Base-by-base conservation (phyloP, 2,888 invertebrate genomes). In the Mellilla xanthometata region DNA sequence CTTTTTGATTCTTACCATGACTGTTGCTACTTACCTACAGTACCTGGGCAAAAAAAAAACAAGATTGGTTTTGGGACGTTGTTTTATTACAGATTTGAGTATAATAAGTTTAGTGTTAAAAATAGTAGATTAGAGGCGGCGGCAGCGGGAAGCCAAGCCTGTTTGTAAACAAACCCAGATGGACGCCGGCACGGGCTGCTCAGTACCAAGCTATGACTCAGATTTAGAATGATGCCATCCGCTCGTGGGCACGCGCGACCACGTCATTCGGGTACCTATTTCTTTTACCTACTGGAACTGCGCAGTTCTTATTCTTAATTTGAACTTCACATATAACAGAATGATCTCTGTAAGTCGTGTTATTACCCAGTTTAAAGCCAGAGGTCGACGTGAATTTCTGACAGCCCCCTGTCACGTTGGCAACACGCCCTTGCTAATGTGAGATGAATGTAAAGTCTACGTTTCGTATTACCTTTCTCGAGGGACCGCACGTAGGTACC, bases 401-500 rank as follows among this genome's bases (percentile, higher is more conserved):
- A 48, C 36, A 40, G 23, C 56, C 58, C 59, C 63, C 59, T 55
- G 70, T 63, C 70, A 70, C 68, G 70, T 73, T 60, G 55, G 56
- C 56, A 58, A 49, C 65, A 52, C 63, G 67, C 67, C 68, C 70
- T 61, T 56, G 65, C 71, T 80, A 83, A 84, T 83, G 81, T 70
- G 75, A 67, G 70, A 71, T 73, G 79, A 77, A 79, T 77, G 76
- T 72, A 74, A 73, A 77, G 74, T 74, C 76, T 76, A 70, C 70
- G 71, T 66, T 68, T 71, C 70, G 64, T 69, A 65, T 77, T 77
- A 77, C 68, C 62, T 58, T 56, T 73, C 81, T 74, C 77, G 44
- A 60, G 74, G 76, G 79, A 68, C 57, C 38, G 38, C 52, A 55
- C 54, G 24, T 19, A 19, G 3, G 19, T 24, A 24, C 24, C n/a